Percentiles rank a stretch among this genome's conserved stretches.
phyloP scores from a whole-genome alignment of 2,113 vertebrate genomes.

The Megaptera novaeangliae region DNA sequence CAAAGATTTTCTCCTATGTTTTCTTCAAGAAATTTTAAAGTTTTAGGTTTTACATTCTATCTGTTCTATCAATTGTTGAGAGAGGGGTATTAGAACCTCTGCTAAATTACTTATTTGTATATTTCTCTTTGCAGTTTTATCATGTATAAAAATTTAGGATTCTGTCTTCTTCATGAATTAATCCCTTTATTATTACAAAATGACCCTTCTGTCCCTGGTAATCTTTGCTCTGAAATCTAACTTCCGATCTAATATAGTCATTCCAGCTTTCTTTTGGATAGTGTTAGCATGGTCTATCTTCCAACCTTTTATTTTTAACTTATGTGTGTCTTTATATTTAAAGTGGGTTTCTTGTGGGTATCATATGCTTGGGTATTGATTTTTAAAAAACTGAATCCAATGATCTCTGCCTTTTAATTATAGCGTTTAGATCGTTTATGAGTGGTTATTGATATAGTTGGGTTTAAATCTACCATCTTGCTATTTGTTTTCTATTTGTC shows the following conservation, averaged over 20 bases:
- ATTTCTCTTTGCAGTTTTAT: neutral
- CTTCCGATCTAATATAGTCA: neutral
- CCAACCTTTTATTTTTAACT: too few species aligned
- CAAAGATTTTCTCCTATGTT: neutral
- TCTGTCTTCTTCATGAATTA: neutral
- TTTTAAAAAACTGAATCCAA: neutral
- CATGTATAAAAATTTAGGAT: neutral
- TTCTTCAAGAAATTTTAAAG: neutral
- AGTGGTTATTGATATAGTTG: neutral
- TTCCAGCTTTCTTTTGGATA: neutral
- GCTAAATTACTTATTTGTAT: neutral
- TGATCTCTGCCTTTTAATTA: neutral
- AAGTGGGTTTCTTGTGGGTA: neutral
- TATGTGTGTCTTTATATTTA: too few species aligned
- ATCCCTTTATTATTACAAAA: neutral
- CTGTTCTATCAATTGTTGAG: neutral
- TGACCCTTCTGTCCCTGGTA: neutral
- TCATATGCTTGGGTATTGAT: neutral
- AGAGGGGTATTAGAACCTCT: neutral
- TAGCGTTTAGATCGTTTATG: neutral
- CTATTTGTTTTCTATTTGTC: too few species aligned
- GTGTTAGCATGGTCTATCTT: too few species aligned
- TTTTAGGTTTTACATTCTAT: neutral
- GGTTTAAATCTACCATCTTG: too few species aligned
- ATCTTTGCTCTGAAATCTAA: neutral